Base-by-base conservation (phyloP, 2,797 vertebrate species). In the Sarcophilus harrisii region DNA sequence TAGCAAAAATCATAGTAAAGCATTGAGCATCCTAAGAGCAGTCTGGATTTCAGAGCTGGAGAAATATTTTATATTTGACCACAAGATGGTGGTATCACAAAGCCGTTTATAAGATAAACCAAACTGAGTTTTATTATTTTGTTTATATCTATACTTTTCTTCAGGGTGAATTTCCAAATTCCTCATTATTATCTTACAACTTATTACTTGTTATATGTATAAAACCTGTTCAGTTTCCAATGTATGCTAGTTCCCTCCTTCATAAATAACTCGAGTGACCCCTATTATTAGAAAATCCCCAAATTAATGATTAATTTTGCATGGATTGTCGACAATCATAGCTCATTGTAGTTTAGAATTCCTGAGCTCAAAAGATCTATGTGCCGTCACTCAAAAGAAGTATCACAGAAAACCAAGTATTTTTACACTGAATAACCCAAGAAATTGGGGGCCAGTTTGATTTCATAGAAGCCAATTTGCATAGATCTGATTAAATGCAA, bases 51-150 rank as follows among this genome's bases (percentile, higher is more conserved):
- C 21, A 6, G 58, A 52, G 12, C 1, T 38, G 32, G 0, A 0
- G 3, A 91, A 4, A 92, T 27, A 49, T 96, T 97, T 94, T 96
- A 89, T 87, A 2, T n/a, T 2, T 8, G 59, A 55, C 93, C 98
- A 97, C 95, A 95, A 97, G 96, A 95, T 95, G 96, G 96, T 90
- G 55, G 28, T 45, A n/a, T 95, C 62, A 91, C 92, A 95, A 96
- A 97, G 89, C 0, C 2, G 54, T 96, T 93, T 3, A 12, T 0
- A 0, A 58, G 27, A 81, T 24, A 73, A 73, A 73, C n/a, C 32
- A 73, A 73, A 73, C 16, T 38, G 13, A 62, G 30, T 66, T 73
- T 60, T 38, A n/a, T n/a, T n/a, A 9, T 45, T 81, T 24, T 81
- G 73, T 45, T 81, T 27, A 27, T 45, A 24, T 45, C 18, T 81